A percentile compares a stretch with the other conserved stretches of the same genome.
These are phyloP conservation scores for Drosophila serrata DNA, from an alignment of 1,140 invertebrate genomes.

Conservation along the genomic window DNA sequence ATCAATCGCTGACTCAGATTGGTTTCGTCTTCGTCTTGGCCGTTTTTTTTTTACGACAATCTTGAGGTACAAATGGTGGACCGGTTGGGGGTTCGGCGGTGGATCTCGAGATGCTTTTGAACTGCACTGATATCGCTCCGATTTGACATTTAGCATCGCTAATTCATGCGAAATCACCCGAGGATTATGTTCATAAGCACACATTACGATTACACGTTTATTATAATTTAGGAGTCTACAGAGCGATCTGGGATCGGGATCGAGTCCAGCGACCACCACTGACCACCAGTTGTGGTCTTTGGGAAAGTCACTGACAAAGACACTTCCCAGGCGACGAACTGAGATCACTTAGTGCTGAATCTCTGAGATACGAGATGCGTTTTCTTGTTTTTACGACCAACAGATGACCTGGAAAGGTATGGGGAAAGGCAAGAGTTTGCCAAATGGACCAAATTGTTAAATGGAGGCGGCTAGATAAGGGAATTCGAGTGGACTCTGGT, in stretches of 20 bases:
- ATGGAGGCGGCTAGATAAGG: conserved; percentile 29
- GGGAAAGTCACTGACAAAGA: conserved; percentile 51
- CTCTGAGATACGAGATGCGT: conserved; percentile 22
- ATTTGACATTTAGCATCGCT: conserved; percentile 82
- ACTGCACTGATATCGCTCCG: conserved; percentile 67
- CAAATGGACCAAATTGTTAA: conserved; percentile 23
- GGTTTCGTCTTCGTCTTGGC: conserved; percentile 29
- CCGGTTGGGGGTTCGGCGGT: conserved; percentile 52
- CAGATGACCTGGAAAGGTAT: conserved; percentile 22
- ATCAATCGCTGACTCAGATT: conserved; percentile 72
- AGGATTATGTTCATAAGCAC: conserved; percentile 84
- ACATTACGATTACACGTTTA: conserved; percentile 85
- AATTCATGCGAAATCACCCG: conserved; percentile 82
- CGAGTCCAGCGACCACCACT: background rate
- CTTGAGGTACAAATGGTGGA: conserved; percentile 5
- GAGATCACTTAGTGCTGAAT: conserved; percentile 41
- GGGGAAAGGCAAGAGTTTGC: conserved; percentile 15
- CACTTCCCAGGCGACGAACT: conserved; percentile 13
- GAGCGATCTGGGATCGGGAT: conserved; percentile 25
- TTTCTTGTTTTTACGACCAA: conserved; percentile 16
- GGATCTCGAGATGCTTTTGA: conserved; percentile 53
- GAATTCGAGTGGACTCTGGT: conserved; percentile 2
- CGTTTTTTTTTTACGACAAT: conserved; percentile 56
- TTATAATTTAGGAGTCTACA: conserved; percentile 84
- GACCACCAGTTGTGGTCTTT: conserved; percentile 25